Base-by-base conservation (phyloP, 2,113 vertebrate species). In the Lepisosteus oculatus region DNA sequence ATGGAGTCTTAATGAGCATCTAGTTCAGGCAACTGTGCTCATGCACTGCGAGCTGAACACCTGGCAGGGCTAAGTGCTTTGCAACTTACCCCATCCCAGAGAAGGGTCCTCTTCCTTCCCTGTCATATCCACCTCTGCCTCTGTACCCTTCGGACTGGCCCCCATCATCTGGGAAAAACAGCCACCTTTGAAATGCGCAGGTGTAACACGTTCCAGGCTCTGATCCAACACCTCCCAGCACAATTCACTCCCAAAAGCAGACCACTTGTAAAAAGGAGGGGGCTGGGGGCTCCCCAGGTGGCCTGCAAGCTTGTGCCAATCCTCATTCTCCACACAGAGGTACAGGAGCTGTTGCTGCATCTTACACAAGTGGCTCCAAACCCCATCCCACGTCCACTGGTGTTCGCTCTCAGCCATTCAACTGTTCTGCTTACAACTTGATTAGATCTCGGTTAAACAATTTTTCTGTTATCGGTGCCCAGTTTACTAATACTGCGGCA, bases 81-180 rank as follows among this genome's bases (percentile, higher is more conserved):
- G 85, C 77, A 80, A 93, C 92, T 93, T 92, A 93, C 93, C 93
- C 92, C 88, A 92, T 87, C 88, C 88, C 88, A 85, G 79, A 76
- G 42, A 86, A 84, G 76, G 85, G 85, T 73, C 89, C 88, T 83
- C 87, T 85, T 80, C 87, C 73, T 47, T 83, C 76, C 3, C 77
- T 29, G 8, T 83, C 83, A 66, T 71, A 85, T 69, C 86, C 78
- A 4, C 91, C 91, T 73, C 91, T 44, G 65, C 91, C 90, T 76
- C 91, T 83, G 76, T 63, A 90, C 43, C 89, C 87, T 3, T 93
- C 92, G 54, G 89, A 79, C 29, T 89, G 80, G 73, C 92, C 88
- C 2, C 81, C 29, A 2, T 94, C 90, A 73, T 82, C 88, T 92
- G 56, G 4, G 68, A 62, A 70, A 67, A 71, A n/a, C 14, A 51